Evolutionary conservation across 2,797 vertebrate genomes (phyloP), one percentile per base, ranked within the genome.

Genomic region (Trachops cirrhosus): DNA sequence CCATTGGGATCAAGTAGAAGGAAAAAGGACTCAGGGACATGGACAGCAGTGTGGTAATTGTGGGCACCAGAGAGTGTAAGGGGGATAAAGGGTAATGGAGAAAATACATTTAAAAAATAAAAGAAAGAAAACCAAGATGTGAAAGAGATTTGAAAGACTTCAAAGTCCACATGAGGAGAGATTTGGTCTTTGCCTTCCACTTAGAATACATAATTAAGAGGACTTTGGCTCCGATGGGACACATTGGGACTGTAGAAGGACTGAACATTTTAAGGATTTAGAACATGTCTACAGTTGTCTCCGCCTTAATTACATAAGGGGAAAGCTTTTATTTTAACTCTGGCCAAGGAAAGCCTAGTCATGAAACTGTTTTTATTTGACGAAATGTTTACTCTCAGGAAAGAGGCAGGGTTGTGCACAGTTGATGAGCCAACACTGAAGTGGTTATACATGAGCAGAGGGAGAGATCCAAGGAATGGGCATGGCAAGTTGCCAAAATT

Each of bases 351-450:
- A 98, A 97, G 78, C 64, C 87, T 96, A 94, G 95, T 97, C 73
- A 59, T 87, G 94, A 96, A 97, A 97, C 80, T 97, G 94, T 95
- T 97, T 97, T 97, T 95, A 96, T 97, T 97, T 97, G 91, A 97
- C 1, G 0, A 97, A 96, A 89, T 96, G 95, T 98, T 98, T 97
- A 97, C 96, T 96, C 94, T 97, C 89, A 96, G 90, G 74, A 97
- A 96, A 97, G 89, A 95, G 82, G 87, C 71, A 93, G 82, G 91
- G n/a, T 74, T 80, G 89, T 82, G 62, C 93, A 96, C 50, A 8
- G 46, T 52, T 29, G 92, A 97, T 86, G 89, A 96, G 91, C 88
- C 90, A 97, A 41, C 91, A 96, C 68, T 95, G 89, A 96, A 95
- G 96, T 85, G 95, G 97, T 97, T 97, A 96, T 95, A 54, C 92